Evolutionary conservation across 2,888 invertebrate genomes (phyloP).

Genomic region (Andrena fulva): DNA sequence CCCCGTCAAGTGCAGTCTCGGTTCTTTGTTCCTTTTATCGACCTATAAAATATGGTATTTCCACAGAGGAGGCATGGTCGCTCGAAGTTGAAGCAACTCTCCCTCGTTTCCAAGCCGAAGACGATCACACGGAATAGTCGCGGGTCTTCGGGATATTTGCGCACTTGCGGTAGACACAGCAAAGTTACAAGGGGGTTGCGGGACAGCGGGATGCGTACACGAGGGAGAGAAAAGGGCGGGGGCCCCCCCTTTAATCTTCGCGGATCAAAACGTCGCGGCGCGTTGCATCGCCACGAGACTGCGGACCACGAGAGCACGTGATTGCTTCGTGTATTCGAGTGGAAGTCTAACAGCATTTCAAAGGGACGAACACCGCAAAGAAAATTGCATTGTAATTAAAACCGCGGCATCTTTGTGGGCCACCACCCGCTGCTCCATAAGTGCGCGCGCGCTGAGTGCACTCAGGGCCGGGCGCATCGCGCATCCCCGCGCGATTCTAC

Average conservation of each 20-base stretch:
- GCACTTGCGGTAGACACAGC: slow-evolving; percentile 67
- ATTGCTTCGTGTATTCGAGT: slow-evolving; percentile 83
- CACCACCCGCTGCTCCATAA: slow-evolving; percentile 12
- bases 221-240: slow-evolving; percentile 69
- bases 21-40: no score
- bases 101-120: background rate
- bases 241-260: slow-evolving; percentile 83
- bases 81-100: background rate
- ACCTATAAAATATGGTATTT: slow-evolving; percentile 1
- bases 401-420: slow-evolving; percentile 63
- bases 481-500: background rate
- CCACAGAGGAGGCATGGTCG: background rate
- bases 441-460: slow-evolving; percentile 21
- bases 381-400: slow-evolving; percentile 85
- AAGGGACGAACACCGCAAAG: slow-evolving; percentile 78
- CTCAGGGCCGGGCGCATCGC: background rate
- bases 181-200: slow-evolving; percentile 60
- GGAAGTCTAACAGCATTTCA: slow-evolving; percentile 83
- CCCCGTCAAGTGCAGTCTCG: background rate
- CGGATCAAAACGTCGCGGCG: slow-evolving; percentile 81
- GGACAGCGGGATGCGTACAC: slow-evolving; percentile 42
- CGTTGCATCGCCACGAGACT: slow-evolving; percentile 49
- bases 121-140: slow-evolving; percentile 4
- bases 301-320: slow-evolving; percentile 73
- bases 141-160: slow-evolving; percentile 74